phyloP scores from a whole-genome alignment of 2,797 vertebrate species.

The Scolopax rusticola region DNA sequence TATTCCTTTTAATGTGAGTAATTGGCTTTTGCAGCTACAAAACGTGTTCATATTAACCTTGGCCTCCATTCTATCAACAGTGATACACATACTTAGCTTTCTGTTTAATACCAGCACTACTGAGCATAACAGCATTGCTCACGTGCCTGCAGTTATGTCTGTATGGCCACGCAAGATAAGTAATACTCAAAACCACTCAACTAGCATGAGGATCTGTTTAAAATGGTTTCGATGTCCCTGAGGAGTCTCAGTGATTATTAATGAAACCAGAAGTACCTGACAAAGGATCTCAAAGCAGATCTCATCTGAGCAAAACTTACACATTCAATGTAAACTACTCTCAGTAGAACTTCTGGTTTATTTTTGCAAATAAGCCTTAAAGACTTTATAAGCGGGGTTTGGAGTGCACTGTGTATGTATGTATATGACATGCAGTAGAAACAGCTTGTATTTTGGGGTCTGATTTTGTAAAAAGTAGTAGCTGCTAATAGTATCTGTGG shows the following conservation, averaged over 20 bases:
- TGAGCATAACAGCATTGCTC: not conserved
- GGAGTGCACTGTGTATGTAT: not conserved
- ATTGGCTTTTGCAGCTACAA: slow-evolving; percentile 20
- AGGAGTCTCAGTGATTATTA: not conserved
- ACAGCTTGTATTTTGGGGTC: not conserved
- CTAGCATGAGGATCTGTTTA: not conserved
- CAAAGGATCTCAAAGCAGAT: not conserved
- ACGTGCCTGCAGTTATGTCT: rapidly evolving
- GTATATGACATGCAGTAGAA: not conserved
- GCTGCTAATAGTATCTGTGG: not conserved
- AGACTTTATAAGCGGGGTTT: not conserved
- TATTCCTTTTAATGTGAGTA: not conserved
- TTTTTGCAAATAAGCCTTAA: not conserved
- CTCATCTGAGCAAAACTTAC: not conserved
- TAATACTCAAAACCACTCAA: not conserved
- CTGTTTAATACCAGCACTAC: not conserved
- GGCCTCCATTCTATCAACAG: not conserved
- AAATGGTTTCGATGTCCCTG: not conserved
- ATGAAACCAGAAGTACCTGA: not conserved
- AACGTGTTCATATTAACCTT: not conserved
- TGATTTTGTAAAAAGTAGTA: not conserved
- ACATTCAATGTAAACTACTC: not conserved
- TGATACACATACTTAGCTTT: not conserved
- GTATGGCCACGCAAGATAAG: not conserved
- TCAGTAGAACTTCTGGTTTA: not conserved